These are phyloP conservation scores for Hyphantria cunea DNA, from an alignment of 1,140 invertebrate genomes.

Conservation along the genomic window DNA sequence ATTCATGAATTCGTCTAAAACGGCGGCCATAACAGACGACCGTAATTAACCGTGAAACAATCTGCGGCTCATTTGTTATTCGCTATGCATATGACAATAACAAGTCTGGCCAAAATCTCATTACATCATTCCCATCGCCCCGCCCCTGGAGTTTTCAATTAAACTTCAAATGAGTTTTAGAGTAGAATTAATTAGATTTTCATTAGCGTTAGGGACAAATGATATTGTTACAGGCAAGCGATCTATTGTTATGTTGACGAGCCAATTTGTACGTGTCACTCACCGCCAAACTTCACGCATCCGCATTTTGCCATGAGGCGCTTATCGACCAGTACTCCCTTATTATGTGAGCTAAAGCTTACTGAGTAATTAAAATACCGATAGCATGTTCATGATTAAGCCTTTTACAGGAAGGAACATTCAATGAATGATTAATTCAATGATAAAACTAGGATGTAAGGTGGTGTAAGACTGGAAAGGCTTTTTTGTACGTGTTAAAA, in stretches of 20 bases:
- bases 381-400: no score
- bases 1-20: conserved; percentile 49
- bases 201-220: conserved; percentile 78
- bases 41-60: conserved; percentile 63
- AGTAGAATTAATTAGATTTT: conserved; percentile 79
- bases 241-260: conserved; percentile 64
- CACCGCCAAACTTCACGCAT: conserved; percentile 57
- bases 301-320: conserved; percentile 17
- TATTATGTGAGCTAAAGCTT: neutral
- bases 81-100: conserved; percentile 66
- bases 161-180: conserved; percentile 79
- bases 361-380: neutral
- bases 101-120: conserved; percentile 70
- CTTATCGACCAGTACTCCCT: conserved; percentile 3
- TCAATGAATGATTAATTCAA: no score
- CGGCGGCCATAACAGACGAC: conserved; percentile 51
- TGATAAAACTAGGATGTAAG: no score
- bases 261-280: conserved; percentile 73
- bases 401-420: no score
- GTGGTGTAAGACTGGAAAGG: no score
- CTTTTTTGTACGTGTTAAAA: no score
- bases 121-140: conserved; percentile 72
- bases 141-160: conserved; percentile 77
- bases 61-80: conserved; percentile 47
- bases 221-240: conserved; percentile 74